Evolutionary conservation across 2,113 vertebrate species (phyloP).

Genomic region (Laticauda colubrina): DNA sequence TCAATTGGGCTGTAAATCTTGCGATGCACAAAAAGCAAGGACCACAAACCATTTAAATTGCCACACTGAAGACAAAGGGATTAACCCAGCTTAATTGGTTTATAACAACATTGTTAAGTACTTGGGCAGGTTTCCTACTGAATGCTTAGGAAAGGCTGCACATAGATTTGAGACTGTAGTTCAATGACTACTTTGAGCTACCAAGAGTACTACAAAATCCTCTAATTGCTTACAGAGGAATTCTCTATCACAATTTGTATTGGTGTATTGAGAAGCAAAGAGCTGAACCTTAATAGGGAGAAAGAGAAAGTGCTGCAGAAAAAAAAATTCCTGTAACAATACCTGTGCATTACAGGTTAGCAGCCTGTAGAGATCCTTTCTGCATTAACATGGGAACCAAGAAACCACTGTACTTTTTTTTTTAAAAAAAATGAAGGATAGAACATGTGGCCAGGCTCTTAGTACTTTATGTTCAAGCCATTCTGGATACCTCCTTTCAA

Average conservation of each 20-base stretch:
- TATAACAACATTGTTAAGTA: slow-evolving; percentile 19
- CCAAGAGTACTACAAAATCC: not conserved
- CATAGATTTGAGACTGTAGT: not conserved
- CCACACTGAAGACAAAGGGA: slow-evolving; percentile 21
- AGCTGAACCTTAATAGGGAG: not conserved
- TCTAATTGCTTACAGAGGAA: not conserved
- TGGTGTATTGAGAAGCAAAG: not conserved
- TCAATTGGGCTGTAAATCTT: slow-evolving; percentile 25
- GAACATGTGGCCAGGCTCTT: not conserved
- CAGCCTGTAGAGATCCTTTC: not conserved
- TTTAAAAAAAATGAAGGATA: not conserved
- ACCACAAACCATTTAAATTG: slow-evolving; percentile 13
- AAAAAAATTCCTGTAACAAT: not conserved
- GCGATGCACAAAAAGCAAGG: slow-evolving; percentile 1
- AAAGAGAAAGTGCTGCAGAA: not conserved
- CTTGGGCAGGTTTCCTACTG: slow-evolving; percentile 4
- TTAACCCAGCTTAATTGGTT: slow-evolving; percentile 32
- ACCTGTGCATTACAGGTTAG: not conserved
- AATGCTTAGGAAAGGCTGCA: not conserved
- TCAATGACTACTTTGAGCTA: not conserved
- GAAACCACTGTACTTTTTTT: not conserved
- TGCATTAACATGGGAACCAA: not conserved
- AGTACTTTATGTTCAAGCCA: not conserved
- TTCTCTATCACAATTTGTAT: not conserved
- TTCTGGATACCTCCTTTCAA: not conserved